Conservation (phyloP, 2,888 invertebrate species). For the Stenchaetothrips biformis region DNA sequence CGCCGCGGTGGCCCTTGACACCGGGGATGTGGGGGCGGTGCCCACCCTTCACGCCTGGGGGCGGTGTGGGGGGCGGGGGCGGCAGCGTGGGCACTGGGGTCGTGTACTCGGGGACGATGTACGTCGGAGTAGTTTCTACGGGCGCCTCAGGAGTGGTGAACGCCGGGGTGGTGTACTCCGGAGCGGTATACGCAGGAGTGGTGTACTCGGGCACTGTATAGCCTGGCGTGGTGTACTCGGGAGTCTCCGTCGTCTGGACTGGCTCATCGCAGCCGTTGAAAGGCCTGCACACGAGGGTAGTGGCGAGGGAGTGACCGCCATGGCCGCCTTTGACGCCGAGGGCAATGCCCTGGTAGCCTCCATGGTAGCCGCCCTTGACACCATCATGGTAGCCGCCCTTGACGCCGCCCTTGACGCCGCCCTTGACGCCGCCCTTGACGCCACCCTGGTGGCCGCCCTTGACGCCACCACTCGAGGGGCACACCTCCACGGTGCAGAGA, state of each 20-base stretch:
- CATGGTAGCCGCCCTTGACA: neutral
- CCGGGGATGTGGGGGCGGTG: neutral
- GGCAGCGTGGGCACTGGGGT: neutral
- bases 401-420: slow-evolving; percentile 2
- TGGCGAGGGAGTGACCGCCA: neutral
- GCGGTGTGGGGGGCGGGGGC: neutral
- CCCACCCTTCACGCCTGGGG: neutral
- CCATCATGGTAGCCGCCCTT: neutral
- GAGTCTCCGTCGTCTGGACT: neutral
- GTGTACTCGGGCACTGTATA: neutral
- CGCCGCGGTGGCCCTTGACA: slow-evolving; percentile 7
- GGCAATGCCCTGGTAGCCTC: neutral
- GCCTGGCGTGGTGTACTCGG: neutral
- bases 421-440: neutral
- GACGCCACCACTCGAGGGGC: neutral
- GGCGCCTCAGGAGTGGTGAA: neutral
- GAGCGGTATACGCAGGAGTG: neutral
- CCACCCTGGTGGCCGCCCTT: too few relatives aligned
- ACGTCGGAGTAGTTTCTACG: neutral
- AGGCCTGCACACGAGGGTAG: slow-evolving; percentile 7
- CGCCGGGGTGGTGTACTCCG: neutral
- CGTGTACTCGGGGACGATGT: neutral
- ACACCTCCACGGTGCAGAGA: neutral
- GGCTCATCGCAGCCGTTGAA: slow-evolving; percentile 1
- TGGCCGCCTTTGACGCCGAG: neutral